Evolutionary conservation across 2,113 vertebrate species (phyloP), one percentile per base, ranked within the genome.

Genomic region (Aphelocoma coerulescens): DNA sequence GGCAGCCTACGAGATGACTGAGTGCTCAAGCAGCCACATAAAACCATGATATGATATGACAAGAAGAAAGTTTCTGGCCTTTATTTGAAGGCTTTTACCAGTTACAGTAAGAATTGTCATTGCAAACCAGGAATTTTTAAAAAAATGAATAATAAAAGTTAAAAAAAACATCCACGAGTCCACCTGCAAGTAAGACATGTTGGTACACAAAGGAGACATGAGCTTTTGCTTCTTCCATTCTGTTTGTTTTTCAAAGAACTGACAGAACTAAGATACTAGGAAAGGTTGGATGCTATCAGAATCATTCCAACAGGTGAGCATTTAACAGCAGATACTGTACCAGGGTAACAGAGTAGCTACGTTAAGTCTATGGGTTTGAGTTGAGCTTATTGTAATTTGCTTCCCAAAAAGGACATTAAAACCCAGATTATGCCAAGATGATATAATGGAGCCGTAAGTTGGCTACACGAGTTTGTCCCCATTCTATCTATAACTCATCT

Each of bases 101-200:
- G 91, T 94, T 97, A 97, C 97, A 97, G 91, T 96, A 96, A 95
- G 92, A 97, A 97, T 96, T 95, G 96, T 96, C 94, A 95, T 88
- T 96, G 96, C 94, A 97, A 96, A 96, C 92, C 89, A 95, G 93
- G 89, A 80, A 26, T 30, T 71, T 61, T 28, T 88, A 0, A 21
- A 93, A 96, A 95, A 96, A 74, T 5, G 61, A 91, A 96, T 92
- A 92, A 93, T 63, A 92, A 88, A 91, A 96, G 94, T 89, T 95
- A 62, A 93, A 89, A 91, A 91, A 95, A 89, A 59, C 82, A 95
- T 71, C 84, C 83, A 93, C 85, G 41, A 97, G 77, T 87, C 85
- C 93, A 96, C 90, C 89, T 94, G 95, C 87, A 91, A 95, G 89
- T 88, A 69, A 96, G 79, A 93, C 44, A 43, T 65, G 52, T 61